A percentile compares a stretch with the other conserved stretches of the same genome.
Evolutionary conservation across 2,797 vertebrate species (phyloP).

Genomic region (Falco rusticolus): DNA sequence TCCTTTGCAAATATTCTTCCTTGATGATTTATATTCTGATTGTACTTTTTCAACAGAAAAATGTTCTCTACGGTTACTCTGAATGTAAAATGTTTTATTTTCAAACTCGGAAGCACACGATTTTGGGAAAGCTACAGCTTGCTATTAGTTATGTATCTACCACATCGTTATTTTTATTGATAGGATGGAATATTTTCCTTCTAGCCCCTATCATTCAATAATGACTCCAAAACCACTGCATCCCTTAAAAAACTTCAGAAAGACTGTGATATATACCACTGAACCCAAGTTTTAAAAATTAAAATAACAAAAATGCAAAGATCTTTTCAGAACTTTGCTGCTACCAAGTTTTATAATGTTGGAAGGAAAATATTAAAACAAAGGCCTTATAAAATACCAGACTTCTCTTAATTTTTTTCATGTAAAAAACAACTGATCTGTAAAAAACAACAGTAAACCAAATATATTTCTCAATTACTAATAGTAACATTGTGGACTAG

Average conservation of each 20-base stretch:
- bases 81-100: neutral
- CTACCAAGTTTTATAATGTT: neutral
- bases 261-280: neutral
- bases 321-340: neutral
- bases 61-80: neutral
- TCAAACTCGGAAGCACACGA: neutral
- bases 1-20: neutral
- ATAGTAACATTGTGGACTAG: neutral
- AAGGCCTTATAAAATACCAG: neutral
- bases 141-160: neutral
- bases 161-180: conserved; percentile 21
- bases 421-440: neutral
- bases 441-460: neutral
- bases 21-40: neutral
- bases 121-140: neutral
- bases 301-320: neutral
- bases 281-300: conserved; percentile 1
- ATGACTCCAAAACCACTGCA: conserved; percentile 19
- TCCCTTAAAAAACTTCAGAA: neutral
- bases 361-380: conserved; percentile 1
- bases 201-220: neutral
- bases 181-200: neutral
- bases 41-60: neutral
- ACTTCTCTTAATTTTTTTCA: neutral
- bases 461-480: neutral